These are phyloP conservation scores for Nudaria mundana DNA, from an alignment of 2,888 invertebrate species.

Conservation along the genomic window DNA sequence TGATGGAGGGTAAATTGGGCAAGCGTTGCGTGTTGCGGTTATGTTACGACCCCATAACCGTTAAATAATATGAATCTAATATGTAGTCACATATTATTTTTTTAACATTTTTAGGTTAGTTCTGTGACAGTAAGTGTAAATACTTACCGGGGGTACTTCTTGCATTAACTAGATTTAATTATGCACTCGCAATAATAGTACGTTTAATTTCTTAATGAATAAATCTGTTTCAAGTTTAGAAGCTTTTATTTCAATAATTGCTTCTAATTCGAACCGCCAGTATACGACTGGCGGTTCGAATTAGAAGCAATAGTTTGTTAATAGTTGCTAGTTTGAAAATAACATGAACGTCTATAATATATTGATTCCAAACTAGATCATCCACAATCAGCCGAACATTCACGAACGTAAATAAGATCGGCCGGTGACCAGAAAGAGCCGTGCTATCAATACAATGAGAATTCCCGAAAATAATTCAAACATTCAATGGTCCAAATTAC, in stretches of 20 bases:
- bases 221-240: too few relatives aligned
- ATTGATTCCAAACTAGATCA: conserved; percentile 24
- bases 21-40: conserved; percentile 7
- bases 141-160: too few relatives aligned
- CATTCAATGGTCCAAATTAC: conserved; percentile 66
- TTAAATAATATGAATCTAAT: too few relatives aligned
- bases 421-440: conserved; percentile 42
- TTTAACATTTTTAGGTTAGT: too few relatives aligned
- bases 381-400: conserved; percentile 33
- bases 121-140: too few relatives aligned
- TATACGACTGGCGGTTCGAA: too few relatives aligned
- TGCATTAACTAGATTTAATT: too few relatives aligned
- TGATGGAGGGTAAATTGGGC: neutral
- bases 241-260: too few relatives aligned
- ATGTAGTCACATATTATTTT: too few relatives aligned
- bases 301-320: neutral
- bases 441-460: conserved; percentile 54
- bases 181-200: too few relatives aligned
- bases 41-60: conserved; percentile 2
- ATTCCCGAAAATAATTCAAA: conserved; percentile 64
- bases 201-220: too few relatives aligned
- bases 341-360: neutral
- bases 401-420: conserved; percentile 34
- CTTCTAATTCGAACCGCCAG: too few relatives aligned
- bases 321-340: neutral